phyloP scores from a whole-genome alignment of 2,888 invertebrate species.

The Dilophus febrilis region DNA sequence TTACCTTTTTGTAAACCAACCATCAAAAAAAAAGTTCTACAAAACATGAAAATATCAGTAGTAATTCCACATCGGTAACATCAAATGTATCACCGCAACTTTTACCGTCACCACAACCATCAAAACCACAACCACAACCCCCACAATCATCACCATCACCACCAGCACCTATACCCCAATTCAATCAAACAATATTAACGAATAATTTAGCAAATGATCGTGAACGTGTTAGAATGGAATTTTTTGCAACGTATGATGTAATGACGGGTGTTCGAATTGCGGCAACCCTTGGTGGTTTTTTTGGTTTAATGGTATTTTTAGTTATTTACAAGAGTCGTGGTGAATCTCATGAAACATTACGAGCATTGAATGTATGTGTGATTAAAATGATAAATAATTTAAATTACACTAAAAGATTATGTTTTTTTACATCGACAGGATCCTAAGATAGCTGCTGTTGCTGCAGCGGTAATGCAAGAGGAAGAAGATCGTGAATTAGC shows the following conservation, averaged over 20 bases:
- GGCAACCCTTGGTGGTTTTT: constrained; percentile 79
- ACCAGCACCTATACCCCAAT: too few species aligned
- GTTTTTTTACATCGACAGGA: too few species aligned
- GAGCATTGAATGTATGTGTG: constrained; percentile 36
- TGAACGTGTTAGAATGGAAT: constrained; percentile 58
- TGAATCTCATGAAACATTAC: constrained; percentile 53
- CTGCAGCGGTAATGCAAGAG: constrained; percentile 57
- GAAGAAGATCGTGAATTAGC: constrained; percentile 58
- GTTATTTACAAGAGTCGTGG: constrained; percentile 81
- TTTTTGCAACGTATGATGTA: constrained; percentile 81
- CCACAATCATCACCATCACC: too few species aligned
- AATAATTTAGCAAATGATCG: constrained; percentile 33
- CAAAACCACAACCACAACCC: too few species aligned
- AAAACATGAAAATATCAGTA: too few species aligned
- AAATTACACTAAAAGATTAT: background rate
- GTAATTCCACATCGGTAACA: too few species aligned
- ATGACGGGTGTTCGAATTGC: constrained; percentile 89
- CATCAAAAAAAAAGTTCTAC: too few species aligned
- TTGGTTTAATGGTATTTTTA: constrained; percentile 78
- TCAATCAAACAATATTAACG: background rate
- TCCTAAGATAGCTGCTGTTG: constrained; percentile 62
- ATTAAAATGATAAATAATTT: background rate
- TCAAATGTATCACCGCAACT: too few species aligned
- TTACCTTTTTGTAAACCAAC: too few species aligned
- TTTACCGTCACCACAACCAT: too few species aligned